phyloP scores from a whole-genome alignment of 2,888 invertebrate species.

The Cantharis rustica region DNA sequence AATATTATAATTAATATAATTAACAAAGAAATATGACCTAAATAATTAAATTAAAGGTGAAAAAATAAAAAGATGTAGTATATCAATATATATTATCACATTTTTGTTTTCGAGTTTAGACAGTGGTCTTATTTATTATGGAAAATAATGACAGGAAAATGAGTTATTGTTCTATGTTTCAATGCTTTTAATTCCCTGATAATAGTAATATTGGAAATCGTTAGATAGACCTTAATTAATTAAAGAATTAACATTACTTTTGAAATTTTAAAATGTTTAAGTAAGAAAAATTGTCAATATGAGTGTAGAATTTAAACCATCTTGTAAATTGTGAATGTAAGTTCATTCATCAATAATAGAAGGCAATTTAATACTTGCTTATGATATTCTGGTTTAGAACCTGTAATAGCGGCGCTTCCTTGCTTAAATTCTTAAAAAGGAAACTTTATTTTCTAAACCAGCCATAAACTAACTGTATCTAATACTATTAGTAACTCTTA shows the following conservation, averaged over 20 bases:
- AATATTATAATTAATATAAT: too few relatives aligned
- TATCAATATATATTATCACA: too few relatives aligned
- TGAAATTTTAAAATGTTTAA: not conserved
- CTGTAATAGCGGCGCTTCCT: conserved; percentile 15
- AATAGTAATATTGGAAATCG: not conserved
- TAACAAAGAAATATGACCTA: too few relatives aligned
- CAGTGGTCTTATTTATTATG: too few relatives aligned
- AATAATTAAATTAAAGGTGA: too few relatives aligned
- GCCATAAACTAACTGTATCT: conserved; percentile 11
- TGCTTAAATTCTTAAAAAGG: conserved; percentile 22
- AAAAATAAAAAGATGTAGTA: too few relatives aligned
- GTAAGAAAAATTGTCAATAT: not conserved
- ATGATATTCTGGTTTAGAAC: conserved; percentile 21
- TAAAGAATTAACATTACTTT: not conserved
- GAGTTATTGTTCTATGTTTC: too few relatives aligned
- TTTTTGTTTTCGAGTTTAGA: too few relatives aligned
- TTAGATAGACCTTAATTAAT: not conserved
- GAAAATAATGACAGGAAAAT: too few relatives aligned
- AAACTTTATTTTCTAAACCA: conserved; percentile 8
- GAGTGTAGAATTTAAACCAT: not conserved
- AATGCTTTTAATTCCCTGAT: too few relatives aligned
- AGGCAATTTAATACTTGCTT: conserved; percentile 7
- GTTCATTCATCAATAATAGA: conserved; percentile 25
- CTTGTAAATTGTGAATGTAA: not conserved
- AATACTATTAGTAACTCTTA: not conserved